Evolutionary conservation across 2,113 vertebrate species (phyloP), one percentile per base, ranked within the genome.

Genomic region (Psilopogon haemacephalus): DNA sequence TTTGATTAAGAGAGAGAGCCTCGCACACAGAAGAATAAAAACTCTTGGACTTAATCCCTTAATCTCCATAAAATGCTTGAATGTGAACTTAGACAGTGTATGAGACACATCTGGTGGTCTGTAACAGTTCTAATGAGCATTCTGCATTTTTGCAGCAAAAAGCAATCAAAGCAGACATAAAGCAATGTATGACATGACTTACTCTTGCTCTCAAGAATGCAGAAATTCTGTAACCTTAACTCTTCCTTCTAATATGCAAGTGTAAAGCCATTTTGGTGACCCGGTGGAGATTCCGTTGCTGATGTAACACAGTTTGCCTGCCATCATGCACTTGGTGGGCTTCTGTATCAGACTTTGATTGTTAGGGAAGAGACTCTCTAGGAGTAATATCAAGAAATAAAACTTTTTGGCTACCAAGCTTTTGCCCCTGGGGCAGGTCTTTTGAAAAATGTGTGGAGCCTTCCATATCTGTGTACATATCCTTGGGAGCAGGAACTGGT

Each of bases 61-160:
- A 91, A 96, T 95, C 89, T 88, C 56, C 75, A 75, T 91, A 89
- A 94, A 92, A 95, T 90, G 44, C 52, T 76, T 88, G 60, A 92
- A 77, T 58, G 38, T 95, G 96, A 81, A 69, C 84, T 94, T 95
- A 95, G 89, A 90, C 93, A 93, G 86, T 82, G 65, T 82, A 77
- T 74, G 80, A 93, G 93, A 90, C 72, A 68, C 56, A 90, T 93
- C 87, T 92, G 91, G 88, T 90, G 89, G 63, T 77, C 94, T 1
- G 0, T 94, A 89, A 68, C 60, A 80, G 94, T 93, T 90, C 86
- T 94, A 37, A 63, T 76, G 76, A 55, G 46, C 63, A 14, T 93
- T 94, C 71, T 18, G 38, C 37, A 38, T 28, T 70, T 91, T 63
- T 33, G 1, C 35, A 79, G 50, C 7, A 52, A 60, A 78, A 95